Conservation (phyloP, 2,113 vertebrate genomes). For the Austrofundulus limnaeus region DNA sequence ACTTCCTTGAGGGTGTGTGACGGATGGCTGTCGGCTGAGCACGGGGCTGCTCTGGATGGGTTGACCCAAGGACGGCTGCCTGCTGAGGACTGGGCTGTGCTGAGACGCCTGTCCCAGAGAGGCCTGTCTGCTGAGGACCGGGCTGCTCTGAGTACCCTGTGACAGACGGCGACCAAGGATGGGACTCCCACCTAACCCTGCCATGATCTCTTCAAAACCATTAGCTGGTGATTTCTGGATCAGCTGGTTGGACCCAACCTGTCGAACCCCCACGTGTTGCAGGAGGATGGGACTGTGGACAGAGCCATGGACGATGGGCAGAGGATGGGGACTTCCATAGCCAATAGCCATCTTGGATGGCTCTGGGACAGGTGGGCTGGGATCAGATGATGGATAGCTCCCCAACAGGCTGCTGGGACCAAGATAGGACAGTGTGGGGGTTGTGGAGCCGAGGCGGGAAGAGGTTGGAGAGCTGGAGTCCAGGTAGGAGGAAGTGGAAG, state of each 20-base stretch:
- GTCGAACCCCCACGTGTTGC: constrained; percentile 66
- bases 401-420: constrained; percentile 58
- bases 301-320: constrained; percentile 81
- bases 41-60: constrained; percentile 70
- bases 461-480: constrained; percentile 78
- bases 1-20: constrained; percentile 79
- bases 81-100: constrained; percentile 69
- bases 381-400: constrained; percentile 58
- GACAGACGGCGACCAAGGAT: constrained; percentile 54
- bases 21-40: constrained; percentile 71
- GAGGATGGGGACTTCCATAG: constrained; percentile 83
- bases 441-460: constrained; percentile 64
- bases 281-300: constrained; percentile 78
- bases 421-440: constrained; percentile 67
- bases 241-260: constrained; percentile 44
- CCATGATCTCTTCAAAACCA: constrained; percentile 60
- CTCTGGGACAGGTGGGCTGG: constrained; percentile 64
- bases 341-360: constrained; percentile 62
- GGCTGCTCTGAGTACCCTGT: constrained; percentile 65
- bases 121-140: constrained; percentile 61
- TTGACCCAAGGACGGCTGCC: constrained; percentile 68
- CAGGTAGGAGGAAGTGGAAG: constrained; percentile 72
- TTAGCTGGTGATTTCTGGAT: constrained; percentile 53
- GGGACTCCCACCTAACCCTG: constrained; percentile 61
- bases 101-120: constrained; percentile 60